A percentile compares a stretch with the other conserved stretches of the same genome.
Conservation (phyloP, 2,888 invertebrate species). For the Eupithecia insigniata region DNA sequence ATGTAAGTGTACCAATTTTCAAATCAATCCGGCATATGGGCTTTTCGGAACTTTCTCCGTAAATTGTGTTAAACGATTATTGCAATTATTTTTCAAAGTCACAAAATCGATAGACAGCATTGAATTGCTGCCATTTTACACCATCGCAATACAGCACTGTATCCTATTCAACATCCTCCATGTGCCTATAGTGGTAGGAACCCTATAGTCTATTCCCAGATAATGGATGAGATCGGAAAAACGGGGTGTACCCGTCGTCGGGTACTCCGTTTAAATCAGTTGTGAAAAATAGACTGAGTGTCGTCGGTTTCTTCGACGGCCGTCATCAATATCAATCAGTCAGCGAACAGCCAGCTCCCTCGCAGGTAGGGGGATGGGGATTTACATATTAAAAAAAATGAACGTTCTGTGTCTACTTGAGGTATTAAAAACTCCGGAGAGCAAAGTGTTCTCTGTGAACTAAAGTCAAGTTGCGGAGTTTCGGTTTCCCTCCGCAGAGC, state of each 20-base stretch:
- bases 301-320: background rate
- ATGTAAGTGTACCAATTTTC: too few relatives aligned
- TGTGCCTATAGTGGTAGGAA: too few relatives aligned
- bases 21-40: too few relatives aligned
- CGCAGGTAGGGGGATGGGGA: background rate
- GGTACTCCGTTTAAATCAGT: background rate
- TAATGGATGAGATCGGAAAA: background rate
- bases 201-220: background rate
- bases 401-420: background rate
- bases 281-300: background rate
- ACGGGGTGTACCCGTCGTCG: background rate
- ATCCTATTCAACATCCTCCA: too few relatives aligned
- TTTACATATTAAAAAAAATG: background rate
- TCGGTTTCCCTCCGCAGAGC: too few relatives aligned
- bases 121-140: too few relatives aligned
- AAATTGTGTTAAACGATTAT: too few relatives aligned
- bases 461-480: too few relatives aligned
- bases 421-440: background rate
- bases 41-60: too few relatives aligned
- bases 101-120: too few relatives aligned
- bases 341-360: background rate
- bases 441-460: background rate
- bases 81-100: too few relatives aligned
- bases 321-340: background rate
- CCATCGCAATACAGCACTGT: too few relatives aligned